Evolutionary conservation across 2,113 vertebrate genomes (phyloP).

Genomic region (Callopanchax toddi): DNA sequence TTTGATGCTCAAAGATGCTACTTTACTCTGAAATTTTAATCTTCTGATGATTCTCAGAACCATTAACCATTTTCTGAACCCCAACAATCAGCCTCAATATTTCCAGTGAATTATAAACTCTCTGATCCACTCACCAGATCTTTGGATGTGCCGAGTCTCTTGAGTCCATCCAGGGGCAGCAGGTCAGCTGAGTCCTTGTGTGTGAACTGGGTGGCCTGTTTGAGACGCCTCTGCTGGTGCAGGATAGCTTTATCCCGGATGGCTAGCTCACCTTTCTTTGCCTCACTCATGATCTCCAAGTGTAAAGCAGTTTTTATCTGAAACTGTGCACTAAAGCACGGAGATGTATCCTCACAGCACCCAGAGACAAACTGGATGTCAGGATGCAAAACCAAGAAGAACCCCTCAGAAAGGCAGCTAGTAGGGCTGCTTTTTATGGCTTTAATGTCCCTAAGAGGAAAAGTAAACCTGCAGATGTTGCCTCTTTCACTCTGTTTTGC

Average conservation of each 20-base stretch:
- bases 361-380: slow-evolving; percentile 10
- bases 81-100: not conserved
- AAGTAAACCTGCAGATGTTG: slow-evolving; percentile 12
- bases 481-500: not conserved
- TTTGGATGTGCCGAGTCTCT: slow-evolving; percentile 93
- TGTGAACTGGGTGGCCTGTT: slow-evolving; percentile 93
- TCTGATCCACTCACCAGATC: slow-evolving; percentile 87
- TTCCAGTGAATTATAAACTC: not conserved
- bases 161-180: slow-evolving; percentile 93
- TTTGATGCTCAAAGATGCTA: no score
- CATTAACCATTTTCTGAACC: no score
- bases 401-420: not conserved
- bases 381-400: slow-evolving; percentile 16
- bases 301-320: slow-evolving; percentile 14
- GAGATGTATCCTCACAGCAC: slow-evolving; percentile 25
- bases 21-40: no score
- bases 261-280: slow-evolving; percentile 81
- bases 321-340: slow-evolving; percentile 16
- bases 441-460: slow-evolving; percentile 6
- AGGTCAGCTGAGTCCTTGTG: slow-evolving; percentile 98
- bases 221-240: slow-evolving; percentile 91
- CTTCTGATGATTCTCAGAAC: not conserved
- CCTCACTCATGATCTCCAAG: slow-evolving; percentile 65
- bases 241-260: slow-evolving; percentile 88
- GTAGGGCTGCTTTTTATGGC: slow-evolving; percentile 19